Conservation (phyloP, 2,113 vertebrate species). For the Piprites chloris region DNA sequence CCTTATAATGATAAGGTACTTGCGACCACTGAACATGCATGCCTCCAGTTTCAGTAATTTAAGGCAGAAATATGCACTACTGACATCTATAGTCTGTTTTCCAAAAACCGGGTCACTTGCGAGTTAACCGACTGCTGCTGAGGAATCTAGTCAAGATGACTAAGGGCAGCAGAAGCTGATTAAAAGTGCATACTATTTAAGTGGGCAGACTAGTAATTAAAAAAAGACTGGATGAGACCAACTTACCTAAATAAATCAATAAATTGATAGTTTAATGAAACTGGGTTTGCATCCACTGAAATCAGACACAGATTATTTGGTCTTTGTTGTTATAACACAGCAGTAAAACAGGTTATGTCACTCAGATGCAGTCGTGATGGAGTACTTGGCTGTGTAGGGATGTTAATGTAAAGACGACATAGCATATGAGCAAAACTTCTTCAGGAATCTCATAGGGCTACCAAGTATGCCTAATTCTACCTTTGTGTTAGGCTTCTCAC, state of each 20-base stretch:
- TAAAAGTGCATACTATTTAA: neutral
- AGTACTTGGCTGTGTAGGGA: neutral
- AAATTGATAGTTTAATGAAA: neutral
- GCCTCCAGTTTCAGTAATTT: neutral
- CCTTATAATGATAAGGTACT: neutral
- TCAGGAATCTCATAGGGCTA: neutral
- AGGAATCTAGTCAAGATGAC: neutral
- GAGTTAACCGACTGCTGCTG: neutral
- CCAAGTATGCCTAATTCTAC: neutral
- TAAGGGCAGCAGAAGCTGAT: neutral
- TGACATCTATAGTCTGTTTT: neutral
- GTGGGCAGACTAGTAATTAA: neutral
- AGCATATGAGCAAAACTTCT: neutral
- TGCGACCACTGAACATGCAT: neutral
- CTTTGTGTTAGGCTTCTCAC: neutral
- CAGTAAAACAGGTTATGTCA: neutral
- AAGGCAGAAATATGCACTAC: neutral
- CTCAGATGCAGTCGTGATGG: neutral
- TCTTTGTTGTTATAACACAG: neutral
- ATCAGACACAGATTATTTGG: neutral
- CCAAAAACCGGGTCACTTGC: neutral
- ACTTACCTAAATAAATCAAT: neutral
- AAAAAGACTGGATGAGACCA: neutral
- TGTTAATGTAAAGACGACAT: neutral
- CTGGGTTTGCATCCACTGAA: neutral